A percentile compares a stretch with the other conserved stretches of the same genome.
These are phyloP conservation scores for Perizoma affinitatum DNA, from an alignment of 2,888 invertebrate genomes.

Conservation along the genomic window DNA sequence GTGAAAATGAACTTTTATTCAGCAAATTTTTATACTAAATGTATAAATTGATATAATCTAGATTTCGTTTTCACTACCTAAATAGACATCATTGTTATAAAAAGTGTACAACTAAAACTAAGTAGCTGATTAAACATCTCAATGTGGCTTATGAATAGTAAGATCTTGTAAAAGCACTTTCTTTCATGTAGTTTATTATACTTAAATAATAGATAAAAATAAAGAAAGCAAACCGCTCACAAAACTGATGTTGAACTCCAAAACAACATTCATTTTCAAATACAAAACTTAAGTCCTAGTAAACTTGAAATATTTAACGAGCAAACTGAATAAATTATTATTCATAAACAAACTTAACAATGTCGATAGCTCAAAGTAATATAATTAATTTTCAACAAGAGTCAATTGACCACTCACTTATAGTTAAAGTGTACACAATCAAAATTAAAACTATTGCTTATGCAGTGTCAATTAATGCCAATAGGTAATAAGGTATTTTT, in stretches of 20 bases:
- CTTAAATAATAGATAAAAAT: constrained; percentile 83
- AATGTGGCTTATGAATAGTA: constrained; percentile 82
- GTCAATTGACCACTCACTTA: constrained; percentile 70
- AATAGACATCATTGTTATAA: constrained; percentile 84
- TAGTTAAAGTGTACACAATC: constrained; percentile 62
- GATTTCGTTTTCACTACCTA: constrained; percentile 83
- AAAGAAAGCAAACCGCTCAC: constrained; percentile 80
- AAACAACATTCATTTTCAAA: constrained; percentile 80
- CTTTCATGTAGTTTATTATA: constrained; percentile 79
- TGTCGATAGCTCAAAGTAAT: constrained; percentile 83
- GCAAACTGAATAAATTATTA: constrained; percentile 85
- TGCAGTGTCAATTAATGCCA: constrained; percentile 67
- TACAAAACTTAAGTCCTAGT: constrained; percentile 82
- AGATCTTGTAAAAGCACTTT: constrained; percentile 84
- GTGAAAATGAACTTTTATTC: constrained; percentile 85
- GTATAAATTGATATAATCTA: constrained; percentile 84
- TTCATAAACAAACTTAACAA: constrained; percentile 84
- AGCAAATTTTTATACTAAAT: constrained; percentile 84
- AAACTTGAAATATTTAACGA: constrained; percentile 84
- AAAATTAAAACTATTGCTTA: constrained; percentile 60
- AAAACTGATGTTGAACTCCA: constrained; percentile 77
- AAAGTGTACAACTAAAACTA: constrained; percentile 85
- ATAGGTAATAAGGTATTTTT: constrained; percentile 69
- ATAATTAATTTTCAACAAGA: constrained; percentile 79
- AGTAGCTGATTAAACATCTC: constrained; percentile 83